Base-by-base conservation (phyloP, 2,113 vertebrate species). In the Gadus chalcogrammus region DNA sequence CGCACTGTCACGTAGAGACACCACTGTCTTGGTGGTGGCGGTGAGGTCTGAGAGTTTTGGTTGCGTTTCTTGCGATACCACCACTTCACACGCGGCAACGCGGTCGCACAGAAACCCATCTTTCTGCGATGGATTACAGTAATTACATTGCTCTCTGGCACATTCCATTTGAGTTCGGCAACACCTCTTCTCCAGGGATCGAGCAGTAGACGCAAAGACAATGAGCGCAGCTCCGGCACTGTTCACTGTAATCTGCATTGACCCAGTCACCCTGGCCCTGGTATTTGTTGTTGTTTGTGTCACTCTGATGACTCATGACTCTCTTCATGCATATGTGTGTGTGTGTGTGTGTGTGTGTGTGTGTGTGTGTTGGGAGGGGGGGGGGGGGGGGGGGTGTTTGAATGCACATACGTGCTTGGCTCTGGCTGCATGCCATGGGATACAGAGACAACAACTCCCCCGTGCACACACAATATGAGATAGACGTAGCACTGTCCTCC, bases 271-370 rank as follows among this genome's bases (percentile, higher is more conserved):
- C 42, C 12, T 13, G 78, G 73, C 73, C 74, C 67, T 63, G 70
- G 77, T 79, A 69, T 73, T 79, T 70, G 72, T 79, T 71, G 72
- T 70, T 76, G 74, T 83, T 79, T 78, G 20, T 73, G 60, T 70
- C 76, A 59, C 72, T 73, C 60, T 63, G 53, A 69, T 77, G 70
- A 74, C 68, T 69, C 38, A 75, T 69, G 42, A 48, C 42, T 12
- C 42, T 48, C 42, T 2, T 13, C 12, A 11, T 48, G 58, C 55
- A 61, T 16, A 15, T 73, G 68, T 73, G 68, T 72, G 64, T 61
- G 48, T 76, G 67, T 78, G 59, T 58, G 28, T 24, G 42, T 48
- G 42, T 48, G 42, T 48, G 42, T 48, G 42, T 48, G 42, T 48
- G 7, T 48, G 42, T 48, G 42, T 48, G 42, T n/a, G n/a, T n/a